These are phyloP conservation scores for Phrynosoma blainvillii DNA, from an alignment of 2,113 vertebrate species.

Conservation along the genomic window DNA sequence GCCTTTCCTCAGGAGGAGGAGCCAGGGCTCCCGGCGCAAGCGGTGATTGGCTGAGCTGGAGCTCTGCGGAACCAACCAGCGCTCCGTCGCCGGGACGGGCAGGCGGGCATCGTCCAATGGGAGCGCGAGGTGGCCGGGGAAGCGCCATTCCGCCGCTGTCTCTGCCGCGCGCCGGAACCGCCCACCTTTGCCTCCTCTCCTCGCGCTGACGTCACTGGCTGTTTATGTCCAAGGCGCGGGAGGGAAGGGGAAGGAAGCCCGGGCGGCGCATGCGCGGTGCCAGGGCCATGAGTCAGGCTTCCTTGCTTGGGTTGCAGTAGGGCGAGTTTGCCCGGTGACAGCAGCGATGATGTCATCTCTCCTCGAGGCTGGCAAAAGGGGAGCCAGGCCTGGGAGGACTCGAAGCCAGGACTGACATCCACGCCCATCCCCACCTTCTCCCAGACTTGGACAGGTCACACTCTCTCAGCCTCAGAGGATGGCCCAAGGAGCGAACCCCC, in stretches of 20 bases:
- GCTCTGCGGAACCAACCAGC: conserved; percentile 12
- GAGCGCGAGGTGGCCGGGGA: background rate
- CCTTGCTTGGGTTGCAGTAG: background rate
- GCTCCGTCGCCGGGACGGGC: conserved; percentile 4
- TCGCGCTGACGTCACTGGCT: conserved; percentile 13
- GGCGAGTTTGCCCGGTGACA: conserved; percentile 42
- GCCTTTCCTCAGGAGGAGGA: background rate
- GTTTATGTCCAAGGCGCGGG: background rate
- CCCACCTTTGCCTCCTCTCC: too few species aligned
- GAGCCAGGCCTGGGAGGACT: too few species aligned
- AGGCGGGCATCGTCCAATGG: conserved; percentile 14
- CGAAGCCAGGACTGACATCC: too few species aligned
- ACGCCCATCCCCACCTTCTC: too few species aligned
- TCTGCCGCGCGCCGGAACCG: background rate
- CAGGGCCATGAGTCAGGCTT: background rate
- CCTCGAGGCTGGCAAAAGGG: background rate
- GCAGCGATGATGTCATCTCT: conserved; percentile 14
- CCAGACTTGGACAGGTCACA: too few species aligned
- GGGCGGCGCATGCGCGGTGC: background rate
- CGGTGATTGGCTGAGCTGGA: background rate
- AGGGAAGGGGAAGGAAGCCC: background rate
- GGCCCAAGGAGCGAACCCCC: too few species aligned
- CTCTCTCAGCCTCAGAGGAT: too few species aligned
- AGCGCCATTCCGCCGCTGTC: background rate
- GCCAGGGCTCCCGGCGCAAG: too few species aligned